Evolutionary conservation across 2,888 invertebrate genomes (phyloP), one percentile per base, ranked within the genome.

Genomic region (Elysia crispata): DNA sequence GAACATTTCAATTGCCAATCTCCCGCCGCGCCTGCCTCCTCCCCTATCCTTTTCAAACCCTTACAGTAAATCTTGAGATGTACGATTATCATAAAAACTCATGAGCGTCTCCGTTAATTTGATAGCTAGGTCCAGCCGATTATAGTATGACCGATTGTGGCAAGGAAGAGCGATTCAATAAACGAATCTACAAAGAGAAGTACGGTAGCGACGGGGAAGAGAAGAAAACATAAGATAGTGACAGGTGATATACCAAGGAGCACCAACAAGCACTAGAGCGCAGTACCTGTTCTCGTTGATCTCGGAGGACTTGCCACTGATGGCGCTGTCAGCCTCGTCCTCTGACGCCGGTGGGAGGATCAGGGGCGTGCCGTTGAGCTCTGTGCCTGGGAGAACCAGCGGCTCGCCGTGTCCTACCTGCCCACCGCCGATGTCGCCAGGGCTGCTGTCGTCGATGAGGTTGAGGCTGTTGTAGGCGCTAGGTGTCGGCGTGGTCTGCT

Each of bases 261-360:
- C 5, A 54, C 5, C 31, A 50, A 76, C 20, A 20, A 30, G 15
- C 33, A 66, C 72, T n/a, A n/a, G n/a, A n/a, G n/a, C n/a, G n/a
- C n/a, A n/a, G n/a, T 23, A 84, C 85, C 83, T 83, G 77, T 80
- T 85, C 73, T 85, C 85, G 73, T 84, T 84, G 50, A 85, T 76
- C 77, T 85, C 85, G 20, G 85, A 85, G 1, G 86, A 86, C 30
- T 84, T 82, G 60, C 84, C 83, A 82, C 88, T 83, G 90, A 94
- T 93, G 18, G 94, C 93, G 77, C 89, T 89, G 85, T 90, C 90
- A n/a, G 93, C 91, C 79, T 92, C 89, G 84, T 91, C 91, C 73
- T 89, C 87, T 6, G 86, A 85, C 13, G 77, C 67, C 13, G 79
- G 76, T 25, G 82, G 79, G 6, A 76, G 57, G 20, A 82, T 67